Evolutionary conservation across 2,113 vertebrate species (phyloP), one percentile per base, ranked within the genome.

Genomic region (Tringa solitaria): DNA sequence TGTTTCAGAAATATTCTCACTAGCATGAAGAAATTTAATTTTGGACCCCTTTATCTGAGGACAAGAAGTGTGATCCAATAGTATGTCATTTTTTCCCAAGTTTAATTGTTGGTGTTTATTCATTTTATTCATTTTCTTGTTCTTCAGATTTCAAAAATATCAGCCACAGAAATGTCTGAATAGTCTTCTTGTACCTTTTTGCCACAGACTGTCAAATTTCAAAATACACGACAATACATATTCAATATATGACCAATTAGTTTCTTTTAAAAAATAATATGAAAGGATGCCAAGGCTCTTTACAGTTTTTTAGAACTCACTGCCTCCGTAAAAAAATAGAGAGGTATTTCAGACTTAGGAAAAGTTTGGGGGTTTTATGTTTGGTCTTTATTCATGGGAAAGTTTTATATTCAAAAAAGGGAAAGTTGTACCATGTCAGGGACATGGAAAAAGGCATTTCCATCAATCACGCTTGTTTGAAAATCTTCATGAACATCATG

Each of bases 371-470:
- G 43, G 3, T 48, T 48, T 48, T 48, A 11, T 46, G 45, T 46
- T 46, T 46, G 46, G 20, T 22, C 19, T 46, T 46, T 46, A 46
- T 46, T 19, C 45, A 21, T 48, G 46, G 20, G 20, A 48, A 48
- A 48, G 21, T 48, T 48, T 48, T 48, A 48, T 48, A 21, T 48
- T 48, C 46, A 22, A 22, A 48, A 21, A 48, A 48, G 46, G 46
- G 20, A 48, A 48, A 22, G 21, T 48, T 48, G 21, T 48, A 48
- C 46, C 46, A 48, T 48, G 46, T 48, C 46, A 48, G 46, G 46
- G 46, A 48, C 37, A 67, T 4, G 5, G 23, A 59, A 89, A 94
- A 93, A 84, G n/a, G 8, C 12, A 89, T 90, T 96, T 86, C 41
- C 26, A 16, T 84, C 32, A 64, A 1, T 81, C n/a, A 79, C 19